Evolutionary conservation across 2,797 vertebrate genomes (phyloP).

Genomic region (Mormyrops boulengeri): DNA sequence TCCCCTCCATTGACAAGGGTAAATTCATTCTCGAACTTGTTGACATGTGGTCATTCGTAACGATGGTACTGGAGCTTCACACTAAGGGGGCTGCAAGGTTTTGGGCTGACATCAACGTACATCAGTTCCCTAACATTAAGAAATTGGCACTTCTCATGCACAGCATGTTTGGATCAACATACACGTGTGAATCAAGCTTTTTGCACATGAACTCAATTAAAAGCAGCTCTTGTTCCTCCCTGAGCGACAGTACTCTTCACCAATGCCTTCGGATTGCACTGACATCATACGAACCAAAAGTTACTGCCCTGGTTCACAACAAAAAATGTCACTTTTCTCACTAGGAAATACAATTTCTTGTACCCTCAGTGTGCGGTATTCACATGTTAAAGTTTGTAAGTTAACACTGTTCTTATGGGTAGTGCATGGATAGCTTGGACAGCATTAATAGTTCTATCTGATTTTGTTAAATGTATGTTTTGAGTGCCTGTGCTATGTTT

Average conservation of each 20-base stretch:
- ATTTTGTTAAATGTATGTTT: too few species aligned
- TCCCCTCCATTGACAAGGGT: neutral
- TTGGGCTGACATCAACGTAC: neutral
- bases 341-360: neutral
- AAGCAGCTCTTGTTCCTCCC: neutral
- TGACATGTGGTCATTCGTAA: neutral
- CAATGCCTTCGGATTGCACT: neutral
- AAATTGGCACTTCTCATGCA: neutral
- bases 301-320: neutral
- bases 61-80: neutral
- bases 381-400: too few species aligned
- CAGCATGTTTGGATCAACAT: neutral
- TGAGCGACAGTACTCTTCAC: neutral
- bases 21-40: neutral
- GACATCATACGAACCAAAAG: neutral
- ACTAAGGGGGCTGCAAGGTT: neutral
- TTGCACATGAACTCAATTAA: neutral
- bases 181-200: neutral
- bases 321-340: neutral
- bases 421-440: too few species aligned
- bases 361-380: neutral
- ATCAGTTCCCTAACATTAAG: neutral
- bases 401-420: too few species aligned
- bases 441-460: too few species aligned
- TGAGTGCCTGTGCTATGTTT: too few species aligned